A percentile compares a stretch with the other conserved stretches of the same genome.
Evolutionary conservation across 2,888 invertebrate species (phyloP).

Genomic region (Ophion ventricosus): DNA sequence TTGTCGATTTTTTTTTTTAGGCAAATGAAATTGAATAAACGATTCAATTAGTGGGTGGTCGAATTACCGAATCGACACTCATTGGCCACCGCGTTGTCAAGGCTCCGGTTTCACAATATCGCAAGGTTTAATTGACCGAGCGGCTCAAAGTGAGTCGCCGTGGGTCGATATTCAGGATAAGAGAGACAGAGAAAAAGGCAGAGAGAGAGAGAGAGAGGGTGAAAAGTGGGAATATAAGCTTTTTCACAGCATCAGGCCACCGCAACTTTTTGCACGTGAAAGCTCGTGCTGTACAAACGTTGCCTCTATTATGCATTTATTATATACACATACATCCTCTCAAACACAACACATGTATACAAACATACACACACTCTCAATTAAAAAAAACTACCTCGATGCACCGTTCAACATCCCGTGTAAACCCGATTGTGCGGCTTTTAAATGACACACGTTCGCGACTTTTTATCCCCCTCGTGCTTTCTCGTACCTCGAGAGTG

Average conservation of each 20-base stretch:
- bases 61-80: constrained; percentile 26
- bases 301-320: constrained; percentile 36
- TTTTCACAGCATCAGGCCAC: constrained; percentile 42
- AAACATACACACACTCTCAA: neutral
- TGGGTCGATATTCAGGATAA: constrained; percentile 18
- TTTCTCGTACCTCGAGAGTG: constrained; percentile 4
- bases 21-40: neutral
- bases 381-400: constrained; percentile 5
- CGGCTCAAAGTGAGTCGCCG: constrained; percentile 44
- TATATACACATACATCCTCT: neutral
- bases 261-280: constrained; percentile 48
- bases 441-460: constrained; percentile 1
- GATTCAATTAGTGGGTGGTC: constrained; percentile 19
- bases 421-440: constrained; percentile 14
- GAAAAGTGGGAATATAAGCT: constrained; percentile 13
- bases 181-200: neutral
- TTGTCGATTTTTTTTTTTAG: neutral
- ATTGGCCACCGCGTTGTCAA: constrained; percentile 32
- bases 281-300: constrained; percentile 40
- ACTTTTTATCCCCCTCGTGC: neutral
- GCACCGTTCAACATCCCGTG: constrained; percentile 28
- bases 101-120: constrained; percentile 10
- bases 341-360: neutral
- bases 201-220: constrained; percentile 1
- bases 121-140: constrained; percentile 53